Base-by-base conservation (phyloP, 2,797 vertebrate species). In the Hyperoplus immaculatus region DNA sequence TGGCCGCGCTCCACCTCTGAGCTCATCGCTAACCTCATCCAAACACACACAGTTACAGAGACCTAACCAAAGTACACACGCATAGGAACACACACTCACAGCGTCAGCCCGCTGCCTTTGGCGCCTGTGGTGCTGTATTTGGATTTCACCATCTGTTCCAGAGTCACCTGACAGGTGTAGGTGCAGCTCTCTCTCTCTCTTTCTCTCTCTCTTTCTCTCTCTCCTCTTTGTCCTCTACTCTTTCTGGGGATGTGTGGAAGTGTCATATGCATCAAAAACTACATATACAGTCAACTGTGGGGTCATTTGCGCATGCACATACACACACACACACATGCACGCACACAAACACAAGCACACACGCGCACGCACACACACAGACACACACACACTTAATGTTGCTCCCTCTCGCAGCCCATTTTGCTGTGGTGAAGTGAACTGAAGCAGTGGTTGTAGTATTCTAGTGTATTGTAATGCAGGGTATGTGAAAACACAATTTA, bases 161-260 rank as follows among this genome's bases (percentile, higher is more conserved):
- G 80, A 88, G 88, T 92, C 92, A 92, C 90, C 91, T 93, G 93
- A 89, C 89, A 92, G 91, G 92, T 94, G 92, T 80, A 91, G 84
- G 79, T 83, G 83, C 76, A 57, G 9, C 75, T 73, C 69, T 42
- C 60, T 66, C 55, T 62, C 50, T 77, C n/a, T 69, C 14, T 60
- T 45, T 54, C n/a, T 72, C 57, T 56, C 55, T 41, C 11, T 53
- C 51, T 71, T 14, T 18, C 60, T 56, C 71, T 53, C 70, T 77
- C 75, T 77, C 78, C 55, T 81, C 57, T 87, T 74, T 84, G 76
- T 83, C 90, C 88, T 90, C 71, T 69, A 50, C 43, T 81, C 71
- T 55, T 61, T 69, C 46, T 45, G 8, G 43, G 51, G 46, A 70
- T 62, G 71, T 67, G 46, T 0, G 46, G 14, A 54, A 21, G 49